A percentile compares a stretch with the other conserved stretches of the same genome.
Conservation (phyloP, 2,888 invertebrate genomes). For the Drosophila melanosoma region DNA sequence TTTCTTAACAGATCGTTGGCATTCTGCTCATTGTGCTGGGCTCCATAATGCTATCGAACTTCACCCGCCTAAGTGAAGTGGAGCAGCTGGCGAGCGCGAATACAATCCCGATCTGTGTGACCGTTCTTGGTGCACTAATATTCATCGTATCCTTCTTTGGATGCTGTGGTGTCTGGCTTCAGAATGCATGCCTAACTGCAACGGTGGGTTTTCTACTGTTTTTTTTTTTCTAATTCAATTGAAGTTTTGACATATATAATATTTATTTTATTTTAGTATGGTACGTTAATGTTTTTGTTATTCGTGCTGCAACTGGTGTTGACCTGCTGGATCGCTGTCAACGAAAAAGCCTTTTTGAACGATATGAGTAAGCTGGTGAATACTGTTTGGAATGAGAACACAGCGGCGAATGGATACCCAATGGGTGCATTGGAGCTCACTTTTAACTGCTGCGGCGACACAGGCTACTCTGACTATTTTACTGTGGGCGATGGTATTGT, state of each 20-base stretch:
- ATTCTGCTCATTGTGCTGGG: slow-evolving; percentile 89
- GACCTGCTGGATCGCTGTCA: slow-evolving; percentile 89
- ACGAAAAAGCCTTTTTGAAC: slow-evolving; percentile 86
- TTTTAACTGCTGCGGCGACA: slow-evolving; percentile 77
- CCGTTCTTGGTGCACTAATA: slow-evolving; percentile 89
- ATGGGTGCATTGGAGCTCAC: slow-evolving; percentile 78
- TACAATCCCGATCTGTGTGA: slow-evolving; percentile 88
- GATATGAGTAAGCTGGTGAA: slow-evolving; percentile 86
- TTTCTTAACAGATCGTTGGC: slow-evolving; percentile 88
- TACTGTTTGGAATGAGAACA: slow-evolving; percentile 80
- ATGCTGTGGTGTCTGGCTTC: slow-evolving; percentile 94
- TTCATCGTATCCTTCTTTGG: slow-evolving; percentile 95
- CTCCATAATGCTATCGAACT: slow-evolving; percentile 87
- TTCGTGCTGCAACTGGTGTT: slow-evolving; percentile 90
- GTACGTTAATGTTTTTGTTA: slow-evolving; percentile 89
- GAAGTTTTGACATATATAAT: neutral
- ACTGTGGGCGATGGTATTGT: slow-evolving; percentile 7
- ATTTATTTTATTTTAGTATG: slow-evolving; percentile 86
- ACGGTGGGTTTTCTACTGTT: slow-evolving; percentile 87
- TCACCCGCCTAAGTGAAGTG: slow-evolving; percentile 86
- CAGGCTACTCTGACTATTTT: slow-evolving; percentile 47
- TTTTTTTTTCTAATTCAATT: neutral
- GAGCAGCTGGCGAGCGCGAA: slow-evolving; percentile 85
- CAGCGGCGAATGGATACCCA: slow-evolving; percentile 58
- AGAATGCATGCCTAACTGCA: slow-evolving; percentile 93